phyloP scores from a whole-genome alignment of 2,888 invertebrate species.

The Dexiosoma caninum region DNA sequence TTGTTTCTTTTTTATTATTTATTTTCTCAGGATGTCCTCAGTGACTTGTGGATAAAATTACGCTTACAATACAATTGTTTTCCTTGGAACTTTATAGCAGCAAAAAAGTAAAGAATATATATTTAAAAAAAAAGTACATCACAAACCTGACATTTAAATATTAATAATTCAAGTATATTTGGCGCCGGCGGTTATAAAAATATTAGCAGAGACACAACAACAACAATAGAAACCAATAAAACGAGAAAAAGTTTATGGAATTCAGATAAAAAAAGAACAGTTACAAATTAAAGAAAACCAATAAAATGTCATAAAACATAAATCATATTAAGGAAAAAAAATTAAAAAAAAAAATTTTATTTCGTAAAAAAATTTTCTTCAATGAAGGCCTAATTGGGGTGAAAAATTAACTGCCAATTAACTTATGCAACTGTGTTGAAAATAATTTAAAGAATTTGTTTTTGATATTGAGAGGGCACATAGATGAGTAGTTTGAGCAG shows the following conservation, averaged over 20 bases:
- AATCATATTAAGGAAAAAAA: no score
- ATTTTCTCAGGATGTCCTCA: slow-evolving; percentile 40
- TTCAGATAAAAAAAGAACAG: background rate
- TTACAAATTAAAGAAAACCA: background rate
- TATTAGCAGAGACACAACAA: slow-evolving; percentile 4
- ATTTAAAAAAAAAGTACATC: slow-evolving; percentile 24
- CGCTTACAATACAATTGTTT: slow-evolving; percentile 38
- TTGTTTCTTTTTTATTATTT: background rate
- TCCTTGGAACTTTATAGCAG: slow-evolving; percentile 10
- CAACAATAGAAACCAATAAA: background rate
- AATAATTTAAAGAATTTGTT: no score
- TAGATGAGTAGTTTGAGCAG: no score
- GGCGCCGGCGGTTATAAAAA: slow-evolving; percentile 49
- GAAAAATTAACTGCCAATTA: no score
- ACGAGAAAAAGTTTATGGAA: background rate
- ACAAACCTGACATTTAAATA: slow-evolving; percentile 62
- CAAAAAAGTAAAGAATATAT: background rate
- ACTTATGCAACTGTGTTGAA: no score
- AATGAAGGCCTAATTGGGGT: no score
- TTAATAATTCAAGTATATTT: slow-evolving; percentile 57
- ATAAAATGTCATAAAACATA: no score
- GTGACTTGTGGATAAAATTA: slow-evolving; percentile 43
- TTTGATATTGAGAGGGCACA: no score
- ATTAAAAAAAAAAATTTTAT: no score
- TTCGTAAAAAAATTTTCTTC: no score